Evolutionary conservation across 1,140 invertebrate species (phyloP), one percentile per base, ranked within the genome.

Genomic region (Lepidurus arcticus): DNA sequence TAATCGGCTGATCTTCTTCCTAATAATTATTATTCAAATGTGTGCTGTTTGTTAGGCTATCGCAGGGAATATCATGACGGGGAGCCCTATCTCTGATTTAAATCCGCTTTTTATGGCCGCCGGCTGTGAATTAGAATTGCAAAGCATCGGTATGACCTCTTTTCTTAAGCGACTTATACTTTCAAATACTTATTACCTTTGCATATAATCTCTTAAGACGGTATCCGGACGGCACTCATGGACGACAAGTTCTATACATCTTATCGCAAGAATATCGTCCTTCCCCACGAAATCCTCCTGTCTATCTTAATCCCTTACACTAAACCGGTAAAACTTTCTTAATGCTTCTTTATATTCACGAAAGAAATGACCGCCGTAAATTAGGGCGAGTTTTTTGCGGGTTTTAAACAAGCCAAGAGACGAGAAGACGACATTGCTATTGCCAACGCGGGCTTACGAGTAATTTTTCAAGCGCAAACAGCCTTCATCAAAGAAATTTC

Each of bases 381-480:
- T 16, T 81, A 90, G 85, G 87, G 90, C 83, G 93, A 97, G 86
- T 91, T 90, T 84, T 91, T 97, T 82, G 88, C 91, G 81, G 94
- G 93, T 13, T 97, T 93, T 82, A 98, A 98, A 85, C 96, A 98
- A 89, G 91, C 96, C 0, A 92, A 92, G 82, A 87, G 97, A 78
- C 87, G 93, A 81, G 96, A 98, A 81, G 95, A 98, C 85, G 97
- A 98, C 84, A 98, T 98, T 81, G 93, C 96, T 13, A 97, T 98
- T 81, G 96, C 97, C 0, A 98, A 96, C 83, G 90, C 92, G 53
- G 94, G 92, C 84, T 82, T 84, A 16, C 77, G 83, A 26, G 82
- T 89, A 76, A 82, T 83, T 47, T 90, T 93, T 76, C 82, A 89
- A 82, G 80, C 84, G 45, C 82, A 85, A 73, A 88, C 86, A 11